These are phyloP conservation scores for Ectemnius continuus DNA, from an alignment of 2,888 invertebrate species.

Conservation along the genomic window DNA sequence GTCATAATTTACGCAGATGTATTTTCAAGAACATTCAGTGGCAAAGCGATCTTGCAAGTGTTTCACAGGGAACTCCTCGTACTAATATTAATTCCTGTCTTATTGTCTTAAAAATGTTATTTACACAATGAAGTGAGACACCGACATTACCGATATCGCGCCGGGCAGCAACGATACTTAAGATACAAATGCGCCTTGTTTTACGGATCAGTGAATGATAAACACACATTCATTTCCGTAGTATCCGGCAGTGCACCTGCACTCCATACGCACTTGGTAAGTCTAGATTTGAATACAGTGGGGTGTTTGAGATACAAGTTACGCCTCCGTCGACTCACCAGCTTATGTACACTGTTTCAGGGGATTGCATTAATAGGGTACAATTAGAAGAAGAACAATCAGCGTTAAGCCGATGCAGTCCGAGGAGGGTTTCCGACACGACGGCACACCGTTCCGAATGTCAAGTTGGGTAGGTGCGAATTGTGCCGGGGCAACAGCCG, in stretches of 20 bases:
- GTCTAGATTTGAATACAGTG: too few species aligned
- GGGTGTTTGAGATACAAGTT: too few species aligned
- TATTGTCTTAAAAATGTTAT: conserved; percentile 66
- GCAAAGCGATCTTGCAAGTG: neutral
- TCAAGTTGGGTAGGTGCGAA: conserved; percentile 57
- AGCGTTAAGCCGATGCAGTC: conserved; percentile 39
- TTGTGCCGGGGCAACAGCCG: conserved; percentile 60
- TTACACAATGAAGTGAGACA: conserved; percentile 45
- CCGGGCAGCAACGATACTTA: neutral
- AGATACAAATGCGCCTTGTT: too few species aligned
- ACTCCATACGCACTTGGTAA: too few species aligned
- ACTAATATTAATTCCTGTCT: conserved; percentile 16
- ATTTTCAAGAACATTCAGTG: conserved; percentile 9
- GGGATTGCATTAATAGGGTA: conserved; percentile 28
- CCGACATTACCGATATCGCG: conserved; percentile 19
- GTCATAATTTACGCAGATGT: conserved; percentile 16
- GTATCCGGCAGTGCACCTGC: too few species aligned
- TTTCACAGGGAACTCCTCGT: conserved; percentile 19
- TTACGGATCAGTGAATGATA: too few species aligned
- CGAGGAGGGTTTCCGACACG: conserved; percentile 29
- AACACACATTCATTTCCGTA: too few species aligned
- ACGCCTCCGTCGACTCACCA: too few species aligned
- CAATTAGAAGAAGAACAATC: conserved; percentile 36
- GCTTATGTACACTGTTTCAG: too few species aligned
- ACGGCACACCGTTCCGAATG: conserved; percentile 42